A percentile compares a stretch with the other conserved stretches of the same genome.
Evolutionary conservation across 1,140 invertebrate genomes (phyloP).

Genomic region (Goniozus legneri): DNA sequence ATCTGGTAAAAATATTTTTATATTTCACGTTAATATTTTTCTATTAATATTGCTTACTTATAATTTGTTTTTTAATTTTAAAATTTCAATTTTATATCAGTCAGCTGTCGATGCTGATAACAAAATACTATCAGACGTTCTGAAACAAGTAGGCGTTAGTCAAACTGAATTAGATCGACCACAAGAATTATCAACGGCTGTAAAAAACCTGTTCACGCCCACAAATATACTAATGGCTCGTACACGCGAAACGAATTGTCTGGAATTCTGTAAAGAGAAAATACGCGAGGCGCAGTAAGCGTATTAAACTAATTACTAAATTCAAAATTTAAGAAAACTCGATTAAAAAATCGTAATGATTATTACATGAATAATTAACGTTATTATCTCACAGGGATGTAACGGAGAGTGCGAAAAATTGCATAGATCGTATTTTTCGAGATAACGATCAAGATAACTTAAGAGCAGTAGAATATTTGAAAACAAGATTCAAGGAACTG

Average conservation of each 20-base stretch:
- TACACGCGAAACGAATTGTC: neutral
- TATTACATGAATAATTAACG: neutral
- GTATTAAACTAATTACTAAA: neutral
- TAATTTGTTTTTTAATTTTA: no score
- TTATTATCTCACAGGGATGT: neutral
- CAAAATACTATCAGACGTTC: no score
- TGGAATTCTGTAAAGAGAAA: neutral
- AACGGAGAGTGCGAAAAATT: constrained; percentile 58
- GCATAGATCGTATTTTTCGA: constrained; percentile 59
- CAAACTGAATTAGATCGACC: no score
- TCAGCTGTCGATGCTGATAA: no score
- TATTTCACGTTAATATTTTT: no score
- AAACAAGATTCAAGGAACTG: constrained; percentile 61
- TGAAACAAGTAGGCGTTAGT: no score
- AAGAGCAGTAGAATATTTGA: constrained; percentile 62
- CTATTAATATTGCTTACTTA: no score
- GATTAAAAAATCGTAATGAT: neutral
- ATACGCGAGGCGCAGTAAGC: neutral
- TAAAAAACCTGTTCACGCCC: no score
- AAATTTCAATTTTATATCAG: no score
- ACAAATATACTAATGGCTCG: neutral
- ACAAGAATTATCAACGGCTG: no score
- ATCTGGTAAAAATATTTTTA: no score
- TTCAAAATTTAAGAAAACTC: neutral
- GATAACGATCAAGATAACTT: constrained; percentile 64